Evolutionary conservation across 1,140 invertebrate species (phyloP), one percentile per base, ranked within the genome.

Genomic region (Drosophila yakuba): DNA sequence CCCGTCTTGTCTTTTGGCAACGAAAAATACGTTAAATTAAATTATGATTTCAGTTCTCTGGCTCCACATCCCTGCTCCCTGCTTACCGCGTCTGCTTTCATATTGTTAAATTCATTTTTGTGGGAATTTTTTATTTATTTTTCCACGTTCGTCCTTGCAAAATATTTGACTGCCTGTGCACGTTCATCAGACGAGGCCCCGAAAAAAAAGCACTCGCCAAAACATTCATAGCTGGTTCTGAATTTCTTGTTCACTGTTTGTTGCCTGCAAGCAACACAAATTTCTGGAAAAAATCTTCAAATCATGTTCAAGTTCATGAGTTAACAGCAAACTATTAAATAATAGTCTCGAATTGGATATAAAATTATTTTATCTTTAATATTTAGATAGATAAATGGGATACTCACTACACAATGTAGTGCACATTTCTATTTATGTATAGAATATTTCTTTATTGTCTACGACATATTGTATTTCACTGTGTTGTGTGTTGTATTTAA

Each of bases 1-100:
- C 47, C 58, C 72, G 73, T 84, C 76, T 88, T 89, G 75, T 73
- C 75, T 68, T 88, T 74, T 71, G 74, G 69, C 79, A 68, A 73
- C 57, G 76, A 74, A 89, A 89, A 89, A 89, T 84, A 84, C 85
- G 85, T 89, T 89, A 88, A 88, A 88, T 88, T 88, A 90, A 88
- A 88, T 88, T 88, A 88, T 88, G 84, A 88, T 88, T 89, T 84
- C 80, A 79, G 85, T 68, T 69, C 66, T 39, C 58, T 44, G 57
- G 55, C 63, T 28, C 38, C 60, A 12, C 38, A 20, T 11, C 20
- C 45, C 12, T 7, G 2, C 20, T 20, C 20, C 20, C 20, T 20
- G 20, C 20, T 20, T 41, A 36, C 38, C 43, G 38, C 38, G 56
- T 59, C 68, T 73, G 63, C 82, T 67, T 88, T 82, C 76, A 77